Evolutionary conservation across 2,888 invertebrate genomes (phyloP).

Genomic region (Ennomos quercinarius): DNA sequence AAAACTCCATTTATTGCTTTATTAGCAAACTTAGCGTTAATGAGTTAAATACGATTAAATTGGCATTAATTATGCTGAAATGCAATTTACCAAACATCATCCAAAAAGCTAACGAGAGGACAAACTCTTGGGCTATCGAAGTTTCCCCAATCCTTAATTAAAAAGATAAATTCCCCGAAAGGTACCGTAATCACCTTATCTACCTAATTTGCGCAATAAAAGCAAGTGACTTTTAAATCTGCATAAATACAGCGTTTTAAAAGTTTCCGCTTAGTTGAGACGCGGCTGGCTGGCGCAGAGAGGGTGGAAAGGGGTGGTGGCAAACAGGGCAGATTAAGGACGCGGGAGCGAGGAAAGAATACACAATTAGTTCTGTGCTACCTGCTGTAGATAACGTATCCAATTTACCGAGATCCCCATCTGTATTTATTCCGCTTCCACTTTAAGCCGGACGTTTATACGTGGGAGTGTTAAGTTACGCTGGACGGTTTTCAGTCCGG

Average conservation of each 20-base stretch:
- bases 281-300: constrained; percentile 55
- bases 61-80: background rate
- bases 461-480: constrained; percentile 53
- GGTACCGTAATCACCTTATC: constrained; percentile 57
- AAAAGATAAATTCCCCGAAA: constrained; percentile 44
- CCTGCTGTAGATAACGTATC: constrained; percentile 80
- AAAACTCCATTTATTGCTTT: constrained; percentile 31
- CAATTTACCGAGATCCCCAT: constrained; percentile 62
- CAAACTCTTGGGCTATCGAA: constrained; percentile 28
- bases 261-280: constrained; percentile 82
- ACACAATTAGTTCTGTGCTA: constrained; percentile 84
- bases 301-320: constrained; percentile 55
- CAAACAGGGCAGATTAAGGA: constrained; percentile 81
- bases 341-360: constrained; percentile 83
- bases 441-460: constrained; percentile 29
- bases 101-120: constrained; percentile 11
- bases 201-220: constrained; percentile 63
- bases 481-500: constrained; percentile 68
- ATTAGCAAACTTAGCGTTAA: constrained; percentile 34
- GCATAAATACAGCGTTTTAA: constrained; percentile 74
- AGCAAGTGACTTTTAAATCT: constrained; percentile 63
- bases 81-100: constrained; percentile 6
- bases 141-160: constrained; percentile 46
- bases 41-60: background rate
- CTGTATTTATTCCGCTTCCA: constrained; percentile 44